Percentiles rank a stretch among this genome's conserved stretches.
Evolutionary conservation across 2,888 invertebrate genomes (phyloP).

Genomic region (Platerodrilus igneus): DNA sequence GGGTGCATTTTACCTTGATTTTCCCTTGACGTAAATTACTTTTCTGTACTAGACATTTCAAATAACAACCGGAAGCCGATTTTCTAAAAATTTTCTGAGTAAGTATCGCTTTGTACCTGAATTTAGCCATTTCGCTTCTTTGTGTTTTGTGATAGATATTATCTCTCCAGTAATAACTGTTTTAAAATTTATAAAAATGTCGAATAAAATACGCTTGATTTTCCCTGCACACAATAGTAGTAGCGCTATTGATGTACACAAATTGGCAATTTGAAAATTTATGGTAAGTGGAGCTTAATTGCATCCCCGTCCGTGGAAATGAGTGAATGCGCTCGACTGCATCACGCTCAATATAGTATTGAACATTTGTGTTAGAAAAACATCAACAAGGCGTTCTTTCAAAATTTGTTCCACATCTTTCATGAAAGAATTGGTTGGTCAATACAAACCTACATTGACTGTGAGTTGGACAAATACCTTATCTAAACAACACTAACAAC

Average conservation of each 20-base stretch:
- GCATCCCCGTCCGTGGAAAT: constrained; percentile 27
- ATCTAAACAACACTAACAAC: constrained; percentile 7
- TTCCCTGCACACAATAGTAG: constrained; percentile 23
- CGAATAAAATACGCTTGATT: constrained; percentile 20
- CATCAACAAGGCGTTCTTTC: constrained; percentile 11
- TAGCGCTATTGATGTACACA: constrained; percentile 26
- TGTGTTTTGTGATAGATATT: no score
- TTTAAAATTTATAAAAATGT: no score
- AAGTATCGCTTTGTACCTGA: no score
- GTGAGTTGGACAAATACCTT: constrained; percentile 1
- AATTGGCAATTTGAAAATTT: constrained; percentile 27
- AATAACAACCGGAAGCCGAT: no score
- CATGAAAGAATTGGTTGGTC: no score
- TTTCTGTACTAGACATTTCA: no score
- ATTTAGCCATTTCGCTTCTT: no score
- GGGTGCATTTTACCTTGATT: no score
- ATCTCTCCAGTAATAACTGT: no score
- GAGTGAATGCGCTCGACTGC: constrained; percentile 26
- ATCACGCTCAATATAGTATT: constrained; percentile 24
- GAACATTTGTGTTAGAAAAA: constrained; percentile 23
- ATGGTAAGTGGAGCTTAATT: constrained; percentile 28
- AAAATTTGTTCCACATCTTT: background rate
- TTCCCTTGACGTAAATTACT: no score
- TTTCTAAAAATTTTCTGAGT: no score
- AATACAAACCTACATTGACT: background rate